phyloP scores from a whole-genome alignment of 2,888 invertebrate genomes.

The Chymomyza amoena region DNA sequence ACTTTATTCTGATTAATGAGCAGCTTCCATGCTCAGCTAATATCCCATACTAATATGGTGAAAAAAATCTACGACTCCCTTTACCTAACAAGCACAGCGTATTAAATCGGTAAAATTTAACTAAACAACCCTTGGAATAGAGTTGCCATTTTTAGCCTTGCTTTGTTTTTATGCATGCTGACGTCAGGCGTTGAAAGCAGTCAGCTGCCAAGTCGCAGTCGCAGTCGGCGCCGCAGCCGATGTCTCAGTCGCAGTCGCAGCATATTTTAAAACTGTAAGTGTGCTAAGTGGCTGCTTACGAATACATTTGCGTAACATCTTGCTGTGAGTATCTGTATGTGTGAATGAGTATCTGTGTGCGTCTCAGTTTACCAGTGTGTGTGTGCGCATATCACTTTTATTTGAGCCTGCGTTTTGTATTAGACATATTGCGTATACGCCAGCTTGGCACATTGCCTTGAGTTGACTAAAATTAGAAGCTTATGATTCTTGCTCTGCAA shows the following conservation, averaged over 20 bases:
- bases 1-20: too few species aligned
- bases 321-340: neutral
- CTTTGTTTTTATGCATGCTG: conserved; percentile 23
- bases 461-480: conserved; percentile 55
- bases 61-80: too few species aligned
- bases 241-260: conserved; percentile 12
- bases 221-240: conserved; percentile 10
- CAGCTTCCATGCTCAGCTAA: too few species aligned
- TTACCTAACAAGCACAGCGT: too few species aligned
- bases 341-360: neutral
- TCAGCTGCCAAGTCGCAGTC: conserved; percentile 31
- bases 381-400: conserved; percentile 44
- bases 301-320: conserved; percentile 58
- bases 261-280: conserved; percentile 70
- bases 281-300: conserved; percentile 72
- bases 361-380: conserved; percentile 46
- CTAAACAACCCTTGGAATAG: neutral
- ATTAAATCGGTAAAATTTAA: neutral
- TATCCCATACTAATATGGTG: too few species aligned
- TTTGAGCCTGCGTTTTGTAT: conserved; percentile 72
- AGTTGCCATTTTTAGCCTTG: neutral
- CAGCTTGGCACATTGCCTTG: conserved; percentile 27
- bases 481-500: conserved; percentile 61
- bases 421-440: conserved; percentile 69
- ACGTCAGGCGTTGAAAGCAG: conserved; percentile 41